Evolutionary conservation across 2,888 invertebrate genomes (phyloP).

Genomic region (Euclidia mi): DNA sequence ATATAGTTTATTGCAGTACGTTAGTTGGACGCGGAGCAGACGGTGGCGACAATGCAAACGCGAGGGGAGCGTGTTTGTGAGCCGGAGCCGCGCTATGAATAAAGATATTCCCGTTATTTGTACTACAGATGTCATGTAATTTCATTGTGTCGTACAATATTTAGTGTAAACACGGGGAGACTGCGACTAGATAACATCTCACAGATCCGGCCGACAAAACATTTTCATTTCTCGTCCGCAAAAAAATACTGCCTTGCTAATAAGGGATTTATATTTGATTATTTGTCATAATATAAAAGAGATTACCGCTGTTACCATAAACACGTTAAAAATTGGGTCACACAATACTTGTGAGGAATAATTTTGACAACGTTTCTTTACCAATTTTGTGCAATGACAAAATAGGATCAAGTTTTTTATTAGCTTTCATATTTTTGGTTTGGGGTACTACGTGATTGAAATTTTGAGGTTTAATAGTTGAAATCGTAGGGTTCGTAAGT

Average conservation of each 20-base stretch:
- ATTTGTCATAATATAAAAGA: slow-evolving; percentile 79
- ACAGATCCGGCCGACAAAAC: slow-evolving; percentile 77
- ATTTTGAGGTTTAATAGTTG: too few species aligned
- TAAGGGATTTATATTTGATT: slow-evolving; percentile 81
- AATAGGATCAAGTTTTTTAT: slow-evolving; percentile 23
- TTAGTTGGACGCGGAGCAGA: slow-evolving; percentile 81
- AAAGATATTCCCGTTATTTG: slow-evolving; percentile 90
- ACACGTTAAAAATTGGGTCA: slow-evolving; percentile 66
- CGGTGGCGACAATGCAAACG: slow-evolving; percentile 79
- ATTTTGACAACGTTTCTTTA: slow-evolving; percentile 47
- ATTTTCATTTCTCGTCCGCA: slow-evolving; percentile 77
- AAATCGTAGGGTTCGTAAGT: too few species aligned
- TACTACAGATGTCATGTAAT: slow-evolving; percentile 90
- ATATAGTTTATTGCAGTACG: slow-evolving; percentile 58
- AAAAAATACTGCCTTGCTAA: slow-evolving; percentile 73
- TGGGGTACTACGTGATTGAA: not conserved
- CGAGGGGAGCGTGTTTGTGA: slow-evolving; percentile 84
- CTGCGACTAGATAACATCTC: slow-evolving; percentile 84
- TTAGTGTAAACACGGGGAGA: slow-evolving; percentile 89
- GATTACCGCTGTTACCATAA: slow-evolving; percentile 78
- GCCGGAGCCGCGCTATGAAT: slow-evolving; percentile 86
- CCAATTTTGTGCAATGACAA: slow-evolving; percentile 26
- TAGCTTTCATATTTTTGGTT: not conserved
- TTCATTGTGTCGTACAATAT: slow-evolving; percentile 89
- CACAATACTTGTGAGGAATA: slow-evolving; percentile 51